Evolutionary conservation across 1,140 invertebrate species (phyloP).

Genomic region (Phenacoccus solenopsis): DNA sequence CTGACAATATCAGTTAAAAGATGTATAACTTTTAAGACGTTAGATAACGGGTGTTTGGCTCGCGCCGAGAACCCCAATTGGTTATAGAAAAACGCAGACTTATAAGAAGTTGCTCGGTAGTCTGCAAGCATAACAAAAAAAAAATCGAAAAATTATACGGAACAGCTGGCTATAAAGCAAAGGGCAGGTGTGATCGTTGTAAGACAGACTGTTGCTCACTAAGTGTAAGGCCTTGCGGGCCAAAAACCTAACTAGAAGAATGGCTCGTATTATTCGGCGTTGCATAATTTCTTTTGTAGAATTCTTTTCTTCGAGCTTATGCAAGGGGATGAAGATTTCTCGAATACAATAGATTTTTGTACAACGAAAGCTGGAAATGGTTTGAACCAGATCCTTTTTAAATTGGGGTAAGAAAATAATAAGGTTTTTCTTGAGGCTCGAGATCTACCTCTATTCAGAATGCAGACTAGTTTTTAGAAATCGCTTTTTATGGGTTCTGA

Average conservation of each 20-base stretch:
- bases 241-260: slow-evolving; percentile 18
- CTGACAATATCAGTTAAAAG: slow-evolving; percentile 13
- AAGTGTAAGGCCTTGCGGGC: slow-evolving; percentile 14
- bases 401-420: slow-evolving; percentile 18
- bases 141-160: slow-evolving; percentile 13
- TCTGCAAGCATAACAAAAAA: slow-evolving; percentile 14
- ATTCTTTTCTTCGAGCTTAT: slow-evolving; percentile 6
- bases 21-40: slow-evolving; percentile 11
- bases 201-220: slow-evolving; percentile 6
- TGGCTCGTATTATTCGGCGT: slow-evolving; percentile 11
- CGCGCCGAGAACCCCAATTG: slow-evolving; percentile 11
- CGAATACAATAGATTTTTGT: slow-evolving; percentile 12
- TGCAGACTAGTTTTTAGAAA: slow-evolving; percentile 11
- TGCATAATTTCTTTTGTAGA: slow-evolving; percentile 16
- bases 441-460: not conserved
- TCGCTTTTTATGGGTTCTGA: slow-evolving; percentile 12
- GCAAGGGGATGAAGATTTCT: slow-evolving; percentile 12
- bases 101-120: not conserved
- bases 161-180: slow-evolving; percentile 6
- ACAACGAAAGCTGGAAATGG: slow-evolving; percentile 12
- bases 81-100: slow-evolving; percentile 4
- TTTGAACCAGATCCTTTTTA: slow-evolving; percentile 15
- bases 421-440: slow-evolving; percentile 13
- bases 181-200: slow-evolving; percentile 15
- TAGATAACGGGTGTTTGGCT: slow-evolving; percentile 16